Percentiles rank a stretch among this genome's conserved stretches.
Conservation (phyloP, 1,140 invertebrate genomes). For the Drosophila kikkawai region DNA sequence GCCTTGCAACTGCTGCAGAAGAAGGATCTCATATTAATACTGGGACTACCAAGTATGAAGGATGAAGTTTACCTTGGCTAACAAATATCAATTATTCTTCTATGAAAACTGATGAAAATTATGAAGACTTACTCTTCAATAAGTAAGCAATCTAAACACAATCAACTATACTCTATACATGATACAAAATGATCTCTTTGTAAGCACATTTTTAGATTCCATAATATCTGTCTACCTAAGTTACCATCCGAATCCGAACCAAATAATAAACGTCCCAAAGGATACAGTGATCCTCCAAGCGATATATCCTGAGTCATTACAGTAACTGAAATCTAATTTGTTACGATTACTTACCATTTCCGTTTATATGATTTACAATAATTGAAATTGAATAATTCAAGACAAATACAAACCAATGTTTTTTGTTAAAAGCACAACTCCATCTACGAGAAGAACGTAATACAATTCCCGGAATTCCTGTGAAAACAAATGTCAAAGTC, state of each 20-base stretch:
- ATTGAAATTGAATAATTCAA: background rate
- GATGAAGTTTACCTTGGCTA: background rate
- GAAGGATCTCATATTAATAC: background rate
- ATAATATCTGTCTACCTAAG: background rate
- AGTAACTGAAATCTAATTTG: background rate
- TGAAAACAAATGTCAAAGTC: background rate
- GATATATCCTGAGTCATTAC: background rate
- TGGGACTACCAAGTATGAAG: background rate
- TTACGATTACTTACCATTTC: background rate
- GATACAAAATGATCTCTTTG: slow-evolving; percentile 14
- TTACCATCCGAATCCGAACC: background rate
- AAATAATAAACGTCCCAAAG: background rate
- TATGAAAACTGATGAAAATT: background rate
- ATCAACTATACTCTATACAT: background rate
- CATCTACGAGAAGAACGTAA: background rate
- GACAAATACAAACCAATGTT: background rate
- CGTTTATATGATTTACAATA: background rate
- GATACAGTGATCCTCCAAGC: background rate
- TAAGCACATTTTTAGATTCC: background rate
- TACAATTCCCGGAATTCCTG: background rate
- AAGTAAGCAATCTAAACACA: background rate
- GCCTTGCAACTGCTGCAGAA: background rate
- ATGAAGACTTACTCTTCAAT: background rate
- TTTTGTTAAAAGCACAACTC: background rate
- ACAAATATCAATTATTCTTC: background rate